Evolutionary conservation across 2,113 vertebrate genomes (phyloP).

Genomic region (Cathartes aura): DNA sequence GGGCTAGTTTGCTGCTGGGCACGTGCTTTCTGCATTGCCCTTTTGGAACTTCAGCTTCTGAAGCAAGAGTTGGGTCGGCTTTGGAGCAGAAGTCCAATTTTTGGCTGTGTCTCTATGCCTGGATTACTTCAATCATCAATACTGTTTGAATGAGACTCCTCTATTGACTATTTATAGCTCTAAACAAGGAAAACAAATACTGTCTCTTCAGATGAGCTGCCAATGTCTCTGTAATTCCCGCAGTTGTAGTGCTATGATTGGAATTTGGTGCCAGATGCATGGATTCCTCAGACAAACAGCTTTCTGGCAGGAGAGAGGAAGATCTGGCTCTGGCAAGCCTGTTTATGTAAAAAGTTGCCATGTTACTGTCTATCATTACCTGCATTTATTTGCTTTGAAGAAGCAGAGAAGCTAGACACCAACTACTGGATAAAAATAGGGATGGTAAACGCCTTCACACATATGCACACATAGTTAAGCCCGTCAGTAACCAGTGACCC

Average conservation of each 20-base stretch:
- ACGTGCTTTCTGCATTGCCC: background rate
- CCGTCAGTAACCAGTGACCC: background rate
- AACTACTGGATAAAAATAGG: background rate
- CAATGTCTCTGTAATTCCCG: slow-evolving; percentile 27
- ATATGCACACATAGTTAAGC: background rate
- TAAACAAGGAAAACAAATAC: slow-evolving; percentile 64
- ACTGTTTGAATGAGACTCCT: slow-evolving; percentile 24
- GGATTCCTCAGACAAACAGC: slow-evolving; percentile 55
- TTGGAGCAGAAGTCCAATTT: background rate
- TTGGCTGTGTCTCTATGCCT: background rate
- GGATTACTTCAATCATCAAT: slow-evolving; percentile 7
- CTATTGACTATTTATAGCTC: slow-evolving; percentile 57
- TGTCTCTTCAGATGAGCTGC: slow-evolving; percentile 55
- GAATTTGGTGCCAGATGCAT: slow-evolving; percentile 64
- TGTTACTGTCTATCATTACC: slow-evolving; percentile 21
- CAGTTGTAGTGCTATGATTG: slow-evolving; percentile 27
- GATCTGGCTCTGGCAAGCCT: slow-evolving; percentile 21
- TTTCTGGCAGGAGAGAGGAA: slow-evolving; percentile 48
- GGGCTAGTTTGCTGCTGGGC: background rate
- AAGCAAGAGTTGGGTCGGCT: background rate
- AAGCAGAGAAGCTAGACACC: background rate
- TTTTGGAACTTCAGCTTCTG: background rate
- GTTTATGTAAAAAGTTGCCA: slow-evolving; percentile 3
- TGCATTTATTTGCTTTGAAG: background rate
- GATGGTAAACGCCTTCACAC: background rate